A percentile compares a stretch with the other conserved stretches of the same genome.
Conservation (phyloP, 2,797 vertebrate genomes). For the Peromyscus attwateri region DNA sequence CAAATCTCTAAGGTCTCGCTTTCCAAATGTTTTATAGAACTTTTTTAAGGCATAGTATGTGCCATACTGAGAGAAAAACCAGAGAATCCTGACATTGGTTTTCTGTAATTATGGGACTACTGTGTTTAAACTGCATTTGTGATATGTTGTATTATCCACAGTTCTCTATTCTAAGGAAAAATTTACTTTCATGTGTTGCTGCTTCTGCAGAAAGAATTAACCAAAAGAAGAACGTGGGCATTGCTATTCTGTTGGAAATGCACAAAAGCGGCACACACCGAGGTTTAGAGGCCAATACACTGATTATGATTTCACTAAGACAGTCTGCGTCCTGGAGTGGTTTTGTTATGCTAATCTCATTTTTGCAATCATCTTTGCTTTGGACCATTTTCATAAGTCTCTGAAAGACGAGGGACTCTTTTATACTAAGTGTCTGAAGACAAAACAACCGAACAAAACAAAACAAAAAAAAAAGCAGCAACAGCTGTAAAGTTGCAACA, state of each 20-base stretch:
- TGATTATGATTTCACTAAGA: not conserved
- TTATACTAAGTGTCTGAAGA: not conserved
- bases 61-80: not conserved
- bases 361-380: not conserved
- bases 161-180: not conserved
- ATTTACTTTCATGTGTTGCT: constrained; percentile 33
- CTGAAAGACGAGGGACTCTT: not conserved
- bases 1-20: not conserved
- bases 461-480: not conserved
- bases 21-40: not conserved
- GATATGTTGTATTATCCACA: not conserved
- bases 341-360: not conserved
- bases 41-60: not conserved
- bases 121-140: not conserved
- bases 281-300: not conserved
- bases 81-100: not conserved
- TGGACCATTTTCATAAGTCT: not conserved
- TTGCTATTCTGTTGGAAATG: constrained; percentile 10
- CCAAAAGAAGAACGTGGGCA: not conserved
- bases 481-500: not conserved
- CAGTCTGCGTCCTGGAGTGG: not conserved
- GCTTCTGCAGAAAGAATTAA: not conserved
- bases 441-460: not conserved
- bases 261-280: not conserved
- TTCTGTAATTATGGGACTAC: not conserved